Base-by-base conservation (phyloP, 2,797 vertebrate genomes). In the Gymnothorax javanicus region DNA sequence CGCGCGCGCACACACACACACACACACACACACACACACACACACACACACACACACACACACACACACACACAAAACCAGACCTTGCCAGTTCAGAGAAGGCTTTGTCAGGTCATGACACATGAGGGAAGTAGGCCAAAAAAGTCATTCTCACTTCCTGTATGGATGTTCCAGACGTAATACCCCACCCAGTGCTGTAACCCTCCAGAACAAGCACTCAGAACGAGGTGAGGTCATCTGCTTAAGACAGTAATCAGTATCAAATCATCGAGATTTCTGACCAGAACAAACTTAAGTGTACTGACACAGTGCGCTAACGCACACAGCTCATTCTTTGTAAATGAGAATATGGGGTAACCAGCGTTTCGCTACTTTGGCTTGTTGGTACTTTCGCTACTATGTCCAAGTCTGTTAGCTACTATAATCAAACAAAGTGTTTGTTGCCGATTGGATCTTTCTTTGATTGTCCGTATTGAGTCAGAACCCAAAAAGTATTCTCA, bases 221-320 rank as follows among this genome's bases (percentile, higher is more conserved):
- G 87, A 84, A 85, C 85, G 87, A 88, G 52, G 67, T 12, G 89
- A 90, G 93, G 92, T 93, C 92, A 91, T 89, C 88, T 90, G 60
- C 88, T 88, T 69, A 83, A 93, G 93, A 43, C 71, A 73, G 25
- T 54, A 17, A 79, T 54, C 75, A 54, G 43, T 11, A 17, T 4
- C 33, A 43, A 43, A 43, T 43, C 33, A 43, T 43, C 33, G 2
- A 54, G 62, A 67, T 8, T 67, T n/a, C 62, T 79, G 50, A 20
- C 20, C 5, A 1, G n/a, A 7, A 17, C 20, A 2, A 43, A 94
- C 94, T 94, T 89, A 86, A n/a, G 90, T 85, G 87, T 93, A 92
- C 94, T 2, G 23, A 94, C 94, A 52, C 90, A 27, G 86, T 57
- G 67, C 1, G 43, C 23, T 15, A 75, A 33, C 71, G 13, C 33